A percentile compares a stretch with the other conserved stretches of the same genome.
phyloP scores from a whole-genome alignment of 2,888 invertebrate species.

The Parnassius apollo region DNA sequence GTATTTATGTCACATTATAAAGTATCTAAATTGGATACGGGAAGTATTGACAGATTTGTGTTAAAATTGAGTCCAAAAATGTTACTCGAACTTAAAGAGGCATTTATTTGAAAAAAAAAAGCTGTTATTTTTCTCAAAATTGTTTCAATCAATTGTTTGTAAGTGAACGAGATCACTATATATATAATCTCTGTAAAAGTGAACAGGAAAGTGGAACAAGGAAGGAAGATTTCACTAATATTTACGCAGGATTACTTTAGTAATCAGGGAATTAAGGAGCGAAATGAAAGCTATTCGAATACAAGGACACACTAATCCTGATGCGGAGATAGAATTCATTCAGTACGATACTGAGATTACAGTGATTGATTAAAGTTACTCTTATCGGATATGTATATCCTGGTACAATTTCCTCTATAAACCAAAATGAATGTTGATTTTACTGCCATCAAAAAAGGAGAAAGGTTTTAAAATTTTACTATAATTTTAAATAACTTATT shows the following conservation, averaged over 20 bases:
- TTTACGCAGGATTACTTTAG: constrained; percentile 19
- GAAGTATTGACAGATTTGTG: no score
- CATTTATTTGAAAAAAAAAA: no score
- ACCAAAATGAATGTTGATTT: no score
- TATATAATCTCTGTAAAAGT: constrained; percentile 10
- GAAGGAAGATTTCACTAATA: constrained; percentile 23
- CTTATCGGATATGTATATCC: constrained; percentile 14
- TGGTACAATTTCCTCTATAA: background rate
- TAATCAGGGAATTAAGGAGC: constrained; percentile 25
- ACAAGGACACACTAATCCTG: constrained; percentile 8
- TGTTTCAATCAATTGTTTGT: background rate
- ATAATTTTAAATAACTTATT: no score
- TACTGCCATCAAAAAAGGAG: no score
- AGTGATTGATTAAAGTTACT: constrained; percentile 25
- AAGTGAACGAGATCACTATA: background rate
- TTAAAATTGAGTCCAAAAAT: no score
- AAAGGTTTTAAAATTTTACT: no score
- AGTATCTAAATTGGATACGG: no score
- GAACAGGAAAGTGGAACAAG: constrained; percentile 7
- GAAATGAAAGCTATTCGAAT: constrained; percentile 15
- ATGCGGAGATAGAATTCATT: constrained; percentile 15
- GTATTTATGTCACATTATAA: no score
- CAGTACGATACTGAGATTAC: constrained; percentile 20
- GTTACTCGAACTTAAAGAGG: no score
- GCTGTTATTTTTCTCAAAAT: no score